Base-by-base conservation (phyloP, 2,888 invertebrate genomes). In the Lysandra coridon region DNA sequence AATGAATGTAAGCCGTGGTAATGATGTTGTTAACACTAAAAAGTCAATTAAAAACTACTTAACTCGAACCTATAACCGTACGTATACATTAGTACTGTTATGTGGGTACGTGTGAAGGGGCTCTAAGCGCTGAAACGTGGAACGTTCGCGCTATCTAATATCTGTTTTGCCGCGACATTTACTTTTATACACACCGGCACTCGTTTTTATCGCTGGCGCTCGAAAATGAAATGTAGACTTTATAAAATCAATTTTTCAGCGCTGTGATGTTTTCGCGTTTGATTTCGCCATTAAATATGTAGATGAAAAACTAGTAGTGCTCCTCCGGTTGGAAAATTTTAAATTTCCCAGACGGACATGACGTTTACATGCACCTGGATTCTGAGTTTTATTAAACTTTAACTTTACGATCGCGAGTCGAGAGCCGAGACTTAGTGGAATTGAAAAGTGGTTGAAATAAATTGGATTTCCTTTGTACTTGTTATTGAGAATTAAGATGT, bases 301-400 rank as follows among this genome's bases (percentile, higher is more conserved):
- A 40, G 40, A 23, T 44, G 10, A n/a, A 74, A 74, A 74, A 74
- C 44, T 74, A 23, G 69, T 37, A 33, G 30, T 37, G 69, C 69
- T 33, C 69, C 44, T 23, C 74, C 44, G 3, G 74, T 74, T 17
- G 23, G 73, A 73, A 73, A 73, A 73, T 44, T 73, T 74, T 2
- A 74, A 74, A 74, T 30, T 44, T 44, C 2, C 17, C 40, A 74
- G 74, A 44, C 44, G n/a, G 44, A 74, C 44, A n/a, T 74, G 44
- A 74, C 44, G 74, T 74, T 44, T 74, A 74, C 74, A 74, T 74
- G 74, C 74, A 74, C 74, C 74, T 74, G 74, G 73, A 40, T 73
- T 73, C 73, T 17, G 74, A 74, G 74, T 74, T 44, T 74, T 74
- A 74, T 74, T 74, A 74, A 44, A 74, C 44, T 74, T 44, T 44